Conservation (phyloP, 2,888 invertebrate genomes). For the Euproctis similis region DNA sequence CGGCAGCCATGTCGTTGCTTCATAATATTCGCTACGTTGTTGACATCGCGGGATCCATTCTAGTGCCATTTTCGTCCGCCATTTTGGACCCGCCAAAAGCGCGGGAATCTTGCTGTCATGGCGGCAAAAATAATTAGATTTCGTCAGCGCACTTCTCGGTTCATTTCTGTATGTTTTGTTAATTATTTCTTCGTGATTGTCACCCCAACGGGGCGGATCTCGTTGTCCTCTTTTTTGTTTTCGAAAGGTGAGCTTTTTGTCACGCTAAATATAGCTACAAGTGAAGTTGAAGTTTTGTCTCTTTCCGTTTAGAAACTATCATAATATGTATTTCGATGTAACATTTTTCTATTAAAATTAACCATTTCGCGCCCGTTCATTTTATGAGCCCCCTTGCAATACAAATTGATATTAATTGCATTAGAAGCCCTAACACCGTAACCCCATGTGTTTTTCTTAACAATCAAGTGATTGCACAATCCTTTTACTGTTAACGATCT, state of each 20-base stretch:
- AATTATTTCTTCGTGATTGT: constrained; percentile 62
- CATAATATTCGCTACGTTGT: constrained; percentile 59
- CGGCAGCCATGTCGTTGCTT: constrained; percentile 54
- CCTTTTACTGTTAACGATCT: constrained; percentile 27
- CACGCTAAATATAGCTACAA: constrained; percentile 35
- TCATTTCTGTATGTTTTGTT: constrained; percentile 70
- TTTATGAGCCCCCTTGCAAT: constrained; percentile 36
- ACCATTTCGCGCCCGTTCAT: constrained; percentile 11
- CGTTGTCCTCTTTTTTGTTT: constrained; percentile 27
- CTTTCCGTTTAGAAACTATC: no score
- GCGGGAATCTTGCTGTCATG: constrained; percentile 65
- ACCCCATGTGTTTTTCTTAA: constrained; percentile 72
- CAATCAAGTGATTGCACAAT: constrained; percentile 53
- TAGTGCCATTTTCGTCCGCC: constrained; percentile 37
- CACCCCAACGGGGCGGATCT: constrained; percentile 29
- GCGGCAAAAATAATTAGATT: constrained; percentile 72
- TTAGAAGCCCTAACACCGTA: constrained; percentile 51
- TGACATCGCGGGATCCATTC: constrained; percentile 50
- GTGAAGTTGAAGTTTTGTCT: constrained; percentile 31
- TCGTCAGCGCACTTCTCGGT: constrained; percentile 50
- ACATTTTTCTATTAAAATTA: constrained; percentile 23
- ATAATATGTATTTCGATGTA: constrained; percentile 20
- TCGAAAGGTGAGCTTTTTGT: constrained; percentile 30
- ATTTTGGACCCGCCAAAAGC: constrained; percentile 52
- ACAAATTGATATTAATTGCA: constrained; percentile 72